Conservation (phyloP, 92 coral and sea anemone genomes). For the Meandrina meandrites region DNA sequence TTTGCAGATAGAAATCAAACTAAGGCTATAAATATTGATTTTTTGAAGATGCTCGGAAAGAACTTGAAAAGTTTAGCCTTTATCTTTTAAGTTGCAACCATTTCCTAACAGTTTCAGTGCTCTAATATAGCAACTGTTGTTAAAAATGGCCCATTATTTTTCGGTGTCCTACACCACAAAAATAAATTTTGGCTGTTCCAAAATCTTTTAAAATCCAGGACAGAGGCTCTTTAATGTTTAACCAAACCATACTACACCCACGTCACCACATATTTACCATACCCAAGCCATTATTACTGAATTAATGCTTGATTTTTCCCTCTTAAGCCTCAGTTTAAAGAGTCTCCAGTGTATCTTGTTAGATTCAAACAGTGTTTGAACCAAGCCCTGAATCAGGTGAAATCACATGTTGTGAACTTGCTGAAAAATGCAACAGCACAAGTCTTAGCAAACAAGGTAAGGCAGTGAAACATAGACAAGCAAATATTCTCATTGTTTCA, state of each 20-base stretch:
- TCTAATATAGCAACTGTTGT: no score
- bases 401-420: slow-evolving; percentile 85
- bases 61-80: no score
- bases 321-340: slow-evolving; percentile 91
- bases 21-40: no score
- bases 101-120: no score
- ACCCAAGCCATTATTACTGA: not conserved
- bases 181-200: no score
- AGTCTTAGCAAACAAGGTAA: slow-evolving; percentile 86
- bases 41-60: no score
- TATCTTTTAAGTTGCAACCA: no score
- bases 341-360: slow-evolving; percentile 75
- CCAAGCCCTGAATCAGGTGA: slow-evolving; percentile 93
- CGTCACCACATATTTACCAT: not conserved
- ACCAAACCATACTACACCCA: not conserved
- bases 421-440: slow-evolving; percentile 93
- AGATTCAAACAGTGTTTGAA: slow-evolving; percentile 95
- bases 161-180: no score
- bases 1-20: no score
- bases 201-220: no score
- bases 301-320: not conserved
- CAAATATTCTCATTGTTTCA: not conserved
- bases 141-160: no score
- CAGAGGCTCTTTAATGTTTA: no score
- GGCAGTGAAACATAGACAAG: not conserved